Percentiles rank a stretch among this genome's conserved stretches.
Evolutionary conservation across 2,888 invertebrate genomes (phyloP).

Genomic region (Calameuta filiformis): DNA sequence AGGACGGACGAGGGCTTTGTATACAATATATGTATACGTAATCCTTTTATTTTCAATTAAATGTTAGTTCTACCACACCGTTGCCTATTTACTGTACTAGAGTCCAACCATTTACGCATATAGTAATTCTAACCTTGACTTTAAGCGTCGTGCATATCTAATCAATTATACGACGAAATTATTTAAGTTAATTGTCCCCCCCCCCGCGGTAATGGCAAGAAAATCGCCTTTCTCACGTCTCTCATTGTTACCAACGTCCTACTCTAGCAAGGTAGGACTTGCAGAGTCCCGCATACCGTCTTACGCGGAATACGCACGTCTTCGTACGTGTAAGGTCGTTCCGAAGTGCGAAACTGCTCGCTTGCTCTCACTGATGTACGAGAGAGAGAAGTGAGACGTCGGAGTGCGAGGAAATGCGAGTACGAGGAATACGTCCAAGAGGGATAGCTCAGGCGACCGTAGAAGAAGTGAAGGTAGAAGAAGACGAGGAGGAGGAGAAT

Average conservation of each 20-base stretch:
- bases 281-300: neutral
- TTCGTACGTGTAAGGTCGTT: constrained; percentile 12
- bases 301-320: neutral
- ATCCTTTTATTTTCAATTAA: neutral
- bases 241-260: neutral
- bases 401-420: neutral
- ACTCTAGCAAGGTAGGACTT: neutral
- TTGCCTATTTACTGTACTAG: neutral
- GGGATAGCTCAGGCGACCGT: neutral
- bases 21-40: neutral
- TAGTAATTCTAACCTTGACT: neutral
- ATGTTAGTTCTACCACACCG: neutral
- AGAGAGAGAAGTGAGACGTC: neutral
- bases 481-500: too few species aligned
- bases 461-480: neutral
- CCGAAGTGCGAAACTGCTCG: constrained; percentile 22
- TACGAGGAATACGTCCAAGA: neutral
- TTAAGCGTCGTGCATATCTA: neutral
- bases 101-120: neutral
- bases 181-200: neutral
- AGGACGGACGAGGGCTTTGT: neutral
- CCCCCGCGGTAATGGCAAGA: neutral
- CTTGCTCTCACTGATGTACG: neutral
- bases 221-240: constrained; percentile 1
- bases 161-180: neutral